phyloP scores from a whole-genome alignment of 2,797 vertebrate genomes.

The Rhabdophis nuchalis region DNA sequence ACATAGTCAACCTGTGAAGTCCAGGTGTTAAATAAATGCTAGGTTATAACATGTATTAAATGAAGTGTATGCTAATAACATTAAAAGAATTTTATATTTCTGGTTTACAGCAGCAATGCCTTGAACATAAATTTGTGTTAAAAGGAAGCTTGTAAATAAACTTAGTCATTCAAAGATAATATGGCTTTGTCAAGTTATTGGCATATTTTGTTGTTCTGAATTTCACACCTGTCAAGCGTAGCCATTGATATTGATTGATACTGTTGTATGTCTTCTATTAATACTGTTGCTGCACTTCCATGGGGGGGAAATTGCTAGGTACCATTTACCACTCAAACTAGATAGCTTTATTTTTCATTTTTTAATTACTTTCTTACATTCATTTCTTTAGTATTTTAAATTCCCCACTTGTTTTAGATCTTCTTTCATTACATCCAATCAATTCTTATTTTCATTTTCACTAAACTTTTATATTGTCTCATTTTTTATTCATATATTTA shows the following conservation, averaged over 20 bases:
- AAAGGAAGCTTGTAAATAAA: not conserved
- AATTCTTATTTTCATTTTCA: not conserved
- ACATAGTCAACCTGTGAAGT: not conserved
- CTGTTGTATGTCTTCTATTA: not conserved
- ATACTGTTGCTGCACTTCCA: not conserved
- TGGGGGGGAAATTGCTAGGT: not conserved
- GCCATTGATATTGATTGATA: not conserved
- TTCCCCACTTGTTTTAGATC: not conserved
- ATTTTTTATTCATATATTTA: not conserved
- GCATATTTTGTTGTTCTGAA: not conserved
- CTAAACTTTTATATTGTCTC: not conserved
- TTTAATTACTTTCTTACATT: not conserved
- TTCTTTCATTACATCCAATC: not conserved
- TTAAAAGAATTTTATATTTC: not conserved
- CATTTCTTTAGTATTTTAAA: not conserved
- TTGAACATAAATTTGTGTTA: not conserved
- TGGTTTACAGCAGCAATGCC: not conserved
- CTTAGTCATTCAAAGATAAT: not conserved
- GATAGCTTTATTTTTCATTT: not conserved
- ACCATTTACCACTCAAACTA: not conserved
- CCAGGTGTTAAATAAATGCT: not conserved
- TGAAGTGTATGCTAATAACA: not conserved
- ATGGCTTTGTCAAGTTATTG: not conserved
- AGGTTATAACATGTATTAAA: not conserved
- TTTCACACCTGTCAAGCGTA: not conserved